Percentiles rank a stretch among this genome's conserved stretches.
Conservation (phyloP, 2,888 invertebrate genomes). For the Nymphalis urticae region DNA sequence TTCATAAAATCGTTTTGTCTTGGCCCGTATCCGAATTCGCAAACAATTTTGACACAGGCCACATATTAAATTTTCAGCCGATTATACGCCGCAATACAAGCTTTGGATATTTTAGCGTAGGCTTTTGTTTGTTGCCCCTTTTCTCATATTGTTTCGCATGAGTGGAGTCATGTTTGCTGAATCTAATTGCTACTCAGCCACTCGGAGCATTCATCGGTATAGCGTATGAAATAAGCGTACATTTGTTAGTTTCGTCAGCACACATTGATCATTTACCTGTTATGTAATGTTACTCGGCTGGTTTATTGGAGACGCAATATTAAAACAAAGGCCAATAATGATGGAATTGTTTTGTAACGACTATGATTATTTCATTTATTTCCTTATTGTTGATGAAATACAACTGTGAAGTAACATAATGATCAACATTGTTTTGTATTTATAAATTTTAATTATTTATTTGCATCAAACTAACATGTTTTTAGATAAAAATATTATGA, state of each 20-base stretch:
- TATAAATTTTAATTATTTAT: no score
- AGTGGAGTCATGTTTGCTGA: constrained; percentile 71
- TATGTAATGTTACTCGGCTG: constrained; percentile 5
- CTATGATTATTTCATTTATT: no score
- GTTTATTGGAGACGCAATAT: constrained; percentile 12
- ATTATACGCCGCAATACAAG: constrained; percentile 40
- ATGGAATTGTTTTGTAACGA: not conserved
- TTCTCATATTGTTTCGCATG: constrained; percentile 74
- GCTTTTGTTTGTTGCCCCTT: constrained; percentile 72
- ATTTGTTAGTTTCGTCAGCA: constrained; percentile 25
- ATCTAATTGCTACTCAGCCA: constrained; percentile 80
- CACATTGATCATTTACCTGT: constrained; percentile 13
- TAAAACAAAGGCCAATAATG: constrained; percentile 9
- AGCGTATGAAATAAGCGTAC: constrained; percentile 41
- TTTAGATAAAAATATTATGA: no score
- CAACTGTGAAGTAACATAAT: no score
- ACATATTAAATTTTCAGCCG: constrained; percentile 41
- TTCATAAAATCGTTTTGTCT: constrained; percentile 19
- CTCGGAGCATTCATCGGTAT: constrained; percentile 72
- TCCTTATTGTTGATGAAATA: no score
- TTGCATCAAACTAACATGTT: no score
- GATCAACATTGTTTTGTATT: no score
- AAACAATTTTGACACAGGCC: constrained; percentile 35
- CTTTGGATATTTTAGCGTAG: constrained; percentile 41
- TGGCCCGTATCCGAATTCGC: constrained; percentile 19